Evolutionary conservation across 1,140 invertebrate genomes (phyloP).

Genomic region (Heliconius melpomene): DNA sequence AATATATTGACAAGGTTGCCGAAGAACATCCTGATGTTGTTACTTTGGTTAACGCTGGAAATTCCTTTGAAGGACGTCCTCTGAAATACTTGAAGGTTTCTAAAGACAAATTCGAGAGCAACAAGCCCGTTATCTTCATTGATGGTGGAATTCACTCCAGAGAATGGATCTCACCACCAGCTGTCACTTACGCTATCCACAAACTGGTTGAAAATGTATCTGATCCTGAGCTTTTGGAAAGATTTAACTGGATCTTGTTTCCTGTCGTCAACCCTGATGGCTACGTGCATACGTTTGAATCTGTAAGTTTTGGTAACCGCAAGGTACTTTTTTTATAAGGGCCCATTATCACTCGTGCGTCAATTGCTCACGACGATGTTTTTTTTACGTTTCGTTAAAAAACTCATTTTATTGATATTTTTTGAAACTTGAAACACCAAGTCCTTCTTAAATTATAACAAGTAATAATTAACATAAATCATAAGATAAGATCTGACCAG

Average conservation of each 20-base stretch:
- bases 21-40: constrained; percentile 66
- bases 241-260: constrained; percentile 69
- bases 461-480: no score
- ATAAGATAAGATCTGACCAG: no score
- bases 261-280: constrained; percentile 82
- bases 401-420: no score
- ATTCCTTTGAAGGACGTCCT: constrained; percentile 76
- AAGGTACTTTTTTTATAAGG: no score
- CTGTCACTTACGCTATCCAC: constrained; percentile 77
- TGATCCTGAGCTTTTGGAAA: constrained; percentile 73
- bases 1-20: constrained; percentile 77
- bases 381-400: no score
- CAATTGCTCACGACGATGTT: no score
- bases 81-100: constrained; percentile 82
- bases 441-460: no score
- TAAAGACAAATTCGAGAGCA: constrained; percentile 76
- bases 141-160: constrained; percentile 79
- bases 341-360: no score
- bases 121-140: constrained; percentile 52
- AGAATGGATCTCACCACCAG: constrained; percentile 83
- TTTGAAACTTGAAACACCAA: no score
- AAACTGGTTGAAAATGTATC: constrained; percentile 73
- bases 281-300: constrained; percentile 61
- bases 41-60: constrained; percentile 67
- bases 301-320: no score